phyloP scores from a whole-genome alignment of 1,140 invertebrate genomes.

The Daktulosphaira vitifoliae region DNA sequence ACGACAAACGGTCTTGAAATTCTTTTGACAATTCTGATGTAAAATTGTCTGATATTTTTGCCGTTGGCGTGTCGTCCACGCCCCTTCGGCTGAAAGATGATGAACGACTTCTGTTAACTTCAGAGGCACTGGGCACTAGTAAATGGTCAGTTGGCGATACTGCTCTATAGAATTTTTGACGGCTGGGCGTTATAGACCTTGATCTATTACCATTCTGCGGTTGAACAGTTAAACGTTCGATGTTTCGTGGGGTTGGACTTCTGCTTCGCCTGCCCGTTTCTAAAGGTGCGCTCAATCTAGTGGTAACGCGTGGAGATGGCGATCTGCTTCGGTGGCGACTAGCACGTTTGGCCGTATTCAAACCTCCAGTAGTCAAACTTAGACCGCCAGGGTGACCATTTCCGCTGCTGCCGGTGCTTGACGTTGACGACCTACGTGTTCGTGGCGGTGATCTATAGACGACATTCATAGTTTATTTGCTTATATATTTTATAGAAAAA shows the following conservation, averaged over 20 bases:
- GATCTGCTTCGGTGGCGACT: conserved; percentile 39
- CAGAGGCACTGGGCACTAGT: background rate
- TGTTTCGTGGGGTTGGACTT: conserved; percentile 34
- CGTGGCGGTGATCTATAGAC: conserved; percentile 48
- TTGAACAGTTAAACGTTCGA: background rate
- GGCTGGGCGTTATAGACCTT: conserved; percentile 12
- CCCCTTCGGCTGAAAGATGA: conserved; percentile 5
- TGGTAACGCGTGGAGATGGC: conserved; percentile 36
- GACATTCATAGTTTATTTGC: no score
- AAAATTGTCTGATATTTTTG: conserved; percentile 17
- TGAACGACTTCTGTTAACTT: conserved; percentile 24
- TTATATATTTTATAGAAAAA: no score
- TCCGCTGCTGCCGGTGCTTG: conserved; percentile 47
- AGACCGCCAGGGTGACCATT: conserved; percentile 41
- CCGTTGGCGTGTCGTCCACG: conserved; percentile 22
- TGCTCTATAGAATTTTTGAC: background rate
- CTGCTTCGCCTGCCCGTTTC: conserved; percentile 34
- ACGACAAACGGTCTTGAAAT: background rate
- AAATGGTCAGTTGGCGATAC: background rate
- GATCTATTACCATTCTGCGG: background rate
- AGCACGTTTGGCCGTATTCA: conserved; percentile 30
- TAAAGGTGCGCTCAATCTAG: background rate
- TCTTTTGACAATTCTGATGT: background rate
- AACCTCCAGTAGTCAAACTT: conserved; percentile 30
- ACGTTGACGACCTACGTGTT: conserved; percentile 49